Conservation (phyloP, 2,797 vertebrate species). For the Anas georgica region DNA sequence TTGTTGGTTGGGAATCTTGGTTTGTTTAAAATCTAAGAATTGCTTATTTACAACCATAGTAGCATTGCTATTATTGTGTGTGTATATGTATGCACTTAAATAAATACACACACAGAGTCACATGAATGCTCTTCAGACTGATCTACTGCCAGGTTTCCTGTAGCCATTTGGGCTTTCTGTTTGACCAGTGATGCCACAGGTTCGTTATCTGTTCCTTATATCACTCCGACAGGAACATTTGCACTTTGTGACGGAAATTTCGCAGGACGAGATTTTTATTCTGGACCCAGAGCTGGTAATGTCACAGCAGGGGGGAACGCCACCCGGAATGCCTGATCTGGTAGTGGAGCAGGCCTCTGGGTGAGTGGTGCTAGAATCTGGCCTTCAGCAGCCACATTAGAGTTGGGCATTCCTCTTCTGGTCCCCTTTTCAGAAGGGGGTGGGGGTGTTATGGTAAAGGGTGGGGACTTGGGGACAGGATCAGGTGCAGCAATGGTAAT, state of each 20-base stretch:
- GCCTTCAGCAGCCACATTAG: neutral
- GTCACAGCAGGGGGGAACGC: constrained; percentile 79
- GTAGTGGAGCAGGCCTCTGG: constrained; percentile 91
- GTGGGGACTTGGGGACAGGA: neutral
- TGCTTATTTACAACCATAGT: neutral
- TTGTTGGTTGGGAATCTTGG: neutral
- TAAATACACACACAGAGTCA: neutral
- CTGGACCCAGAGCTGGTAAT: constrained; percentile 88
- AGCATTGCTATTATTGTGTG: neutral
- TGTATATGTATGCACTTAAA: neutral
- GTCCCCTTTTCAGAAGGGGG: neutral
- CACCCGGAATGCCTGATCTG: constrained; percentile 92
- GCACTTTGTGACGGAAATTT: constrained; percentile 98
- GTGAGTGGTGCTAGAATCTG: constrained; percentile 73
- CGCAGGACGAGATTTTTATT: constrained; percentile 97
- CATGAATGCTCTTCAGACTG: neutral
- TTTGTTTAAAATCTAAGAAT: neutral
- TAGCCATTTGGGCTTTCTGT: neutral
- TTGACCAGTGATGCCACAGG: neutral
- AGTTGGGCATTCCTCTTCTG: neutral
- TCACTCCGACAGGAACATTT: constrained; percentile 89
- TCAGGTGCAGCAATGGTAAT: neutral
- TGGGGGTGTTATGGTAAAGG: neutral
- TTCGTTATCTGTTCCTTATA: neutral
- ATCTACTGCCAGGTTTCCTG: neutral